Evolutionary conservation across 2,888 invertebrate genomes (phyloP).

Genomic region (Caenorhabditis sp.): DNA sequence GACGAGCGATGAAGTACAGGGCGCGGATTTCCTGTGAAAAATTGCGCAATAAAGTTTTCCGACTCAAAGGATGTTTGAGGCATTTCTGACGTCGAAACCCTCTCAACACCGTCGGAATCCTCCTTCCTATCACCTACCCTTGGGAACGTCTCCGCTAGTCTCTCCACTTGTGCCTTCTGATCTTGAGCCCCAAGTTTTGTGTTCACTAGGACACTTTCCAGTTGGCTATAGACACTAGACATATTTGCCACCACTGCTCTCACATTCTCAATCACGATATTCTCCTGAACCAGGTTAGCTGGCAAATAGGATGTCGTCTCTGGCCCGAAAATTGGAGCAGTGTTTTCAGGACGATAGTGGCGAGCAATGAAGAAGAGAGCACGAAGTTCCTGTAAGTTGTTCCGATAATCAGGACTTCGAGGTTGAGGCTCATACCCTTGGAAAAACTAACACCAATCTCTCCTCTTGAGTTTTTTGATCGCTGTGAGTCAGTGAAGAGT

Average conservation of each 20-base stretch:
- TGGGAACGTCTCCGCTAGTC: neutral
- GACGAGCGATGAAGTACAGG: constrained; percentile 15
- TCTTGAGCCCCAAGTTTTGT: neutral
- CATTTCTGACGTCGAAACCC: too few relatives aligned
- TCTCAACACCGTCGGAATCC: neutral
- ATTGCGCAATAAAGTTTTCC: neutral
- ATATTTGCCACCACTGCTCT: constrained; percentile 5
- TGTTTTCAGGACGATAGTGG: constrained; percentile 2
- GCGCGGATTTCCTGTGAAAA: constrained; percentile 15
- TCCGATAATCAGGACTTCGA: too few relatives aligned
- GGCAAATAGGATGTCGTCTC: neutral
- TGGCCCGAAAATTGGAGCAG: neutral
- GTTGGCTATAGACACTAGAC: neutral
- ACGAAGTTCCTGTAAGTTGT: constrained; percentile 5
- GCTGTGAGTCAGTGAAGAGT: neutral
- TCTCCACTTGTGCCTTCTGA: neutral
- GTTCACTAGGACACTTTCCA: neutral
- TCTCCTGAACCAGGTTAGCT: neutral
- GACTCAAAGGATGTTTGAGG: neutral
- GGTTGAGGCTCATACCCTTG: constrained; percentile 3
- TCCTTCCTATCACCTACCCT: too few relatives aligned
- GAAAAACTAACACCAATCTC: neutral
- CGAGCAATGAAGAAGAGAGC: constrained; percentile 18
- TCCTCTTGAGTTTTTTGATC: neutral
- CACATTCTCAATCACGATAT: constrained; percentile 14